phyloP scores from a whole-genome alignment of 2,888 invertebrate genomes.

The Lamproptera curius region DNA sequence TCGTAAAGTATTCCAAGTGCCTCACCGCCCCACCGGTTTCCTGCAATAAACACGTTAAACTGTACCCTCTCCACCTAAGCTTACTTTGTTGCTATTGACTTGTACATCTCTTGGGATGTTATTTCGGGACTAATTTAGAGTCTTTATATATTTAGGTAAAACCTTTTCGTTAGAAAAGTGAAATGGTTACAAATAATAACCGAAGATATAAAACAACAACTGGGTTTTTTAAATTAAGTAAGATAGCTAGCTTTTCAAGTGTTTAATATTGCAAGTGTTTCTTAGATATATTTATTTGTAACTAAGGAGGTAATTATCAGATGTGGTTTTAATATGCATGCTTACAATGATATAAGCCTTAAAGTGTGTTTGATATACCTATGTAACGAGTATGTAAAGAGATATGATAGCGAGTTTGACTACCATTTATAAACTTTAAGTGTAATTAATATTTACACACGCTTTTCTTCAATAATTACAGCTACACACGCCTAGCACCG shows the following conservation, averaged over 20 bases:
- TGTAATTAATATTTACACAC: no score
- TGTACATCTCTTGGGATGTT: not conserved
- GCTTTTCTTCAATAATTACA: no score
- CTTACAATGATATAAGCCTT: not conserved
- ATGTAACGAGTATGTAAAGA: not conserved
- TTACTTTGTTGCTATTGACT: no score
- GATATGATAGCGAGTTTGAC: not conserved
- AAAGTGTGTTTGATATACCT: not conserved
- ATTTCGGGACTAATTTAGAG: not conserved
- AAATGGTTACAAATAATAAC: no score
- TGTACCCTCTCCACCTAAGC: slow-evolving; percentile 22
- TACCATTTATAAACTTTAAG: no score
- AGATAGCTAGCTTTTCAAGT: no score
- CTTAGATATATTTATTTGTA: not conserved
- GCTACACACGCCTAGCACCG: slow-evolving; percentile 1
- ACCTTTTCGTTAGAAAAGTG: no score
- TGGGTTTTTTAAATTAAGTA: no score
- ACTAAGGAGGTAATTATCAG: not conserved
- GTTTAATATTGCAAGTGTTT: no score
- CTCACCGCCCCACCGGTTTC: slow-evolving; percentile 26
- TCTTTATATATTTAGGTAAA: no score
- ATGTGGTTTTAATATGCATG: not conserved
- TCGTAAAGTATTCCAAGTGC: slow-evolving; percentile 42
- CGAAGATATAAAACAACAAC: no score
- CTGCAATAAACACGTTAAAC: slow-evolving; percentile 17